Evolutionary conservation across 2,797 vertebrate species (phyloP), one percentile per base, ranked within the genome.

Genomic region (Onychomys leucogaster): DNA sequence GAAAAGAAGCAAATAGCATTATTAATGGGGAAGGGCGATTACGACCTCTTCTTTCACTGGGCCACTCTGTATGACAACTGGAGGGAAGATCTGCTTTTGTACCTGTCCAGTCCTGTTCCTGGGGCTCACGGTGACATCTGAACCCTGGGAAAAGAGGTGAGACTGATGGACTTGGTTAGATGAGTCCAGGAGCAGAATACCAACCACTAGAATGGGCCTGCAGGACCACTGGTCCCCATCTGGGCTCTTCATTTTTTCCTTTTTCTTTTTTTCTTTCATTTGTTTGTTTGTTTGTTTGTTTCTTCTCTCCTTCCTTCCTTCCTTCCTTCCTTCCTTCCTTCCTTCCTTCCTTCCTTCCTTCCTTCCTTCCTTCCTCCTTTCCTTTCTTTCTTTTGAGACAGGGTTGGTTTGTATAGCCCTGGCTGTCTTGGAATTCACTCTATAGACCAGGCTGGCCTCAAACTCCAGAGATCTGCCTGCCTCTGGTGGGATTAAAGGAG

Each of bases 111-210:
- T 41, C 25, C 32, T 75, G 69, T 57, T 17, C 75, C 46, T 0
- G 0, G n/a, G 34, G 17, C 29, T 1, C 0, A 19, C 63, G 16
- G 5, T 19, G 7, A n/a, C 21, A 52, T 84, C 43, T 27, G 17
- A 59, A 16, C 11, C 2, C 34, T 37, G 34, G 27, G 0, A 6
- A 19, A 55, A 9, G 2, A 0, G 0, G 41, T 6, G 6, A 13
- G 5, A 16, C 32, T 19, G 6, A 10, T 46, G 32, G 5, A 2
- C 8, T 34, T 13, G 27, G 49, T 6, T 43, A 32, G 84, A 37
- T 14, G 29, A 55, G 13, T 21, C 84, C 13, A 85, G 61, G 61
- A 67, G 6, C 29, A 2, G 49, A 46, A 65, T 59, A 46, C 16
- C 41, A 0, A 84, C 16, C 59, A 52, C 19, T 13, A 25, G 13